A percentile compares a stretch with the other conserved stretches of the same genome.
These are phyloP conservation scores for Micrastur ruficollis DNA, from an alignment of 2,797 vertebrate genomes.

Conservation along the genomic window DNA sequence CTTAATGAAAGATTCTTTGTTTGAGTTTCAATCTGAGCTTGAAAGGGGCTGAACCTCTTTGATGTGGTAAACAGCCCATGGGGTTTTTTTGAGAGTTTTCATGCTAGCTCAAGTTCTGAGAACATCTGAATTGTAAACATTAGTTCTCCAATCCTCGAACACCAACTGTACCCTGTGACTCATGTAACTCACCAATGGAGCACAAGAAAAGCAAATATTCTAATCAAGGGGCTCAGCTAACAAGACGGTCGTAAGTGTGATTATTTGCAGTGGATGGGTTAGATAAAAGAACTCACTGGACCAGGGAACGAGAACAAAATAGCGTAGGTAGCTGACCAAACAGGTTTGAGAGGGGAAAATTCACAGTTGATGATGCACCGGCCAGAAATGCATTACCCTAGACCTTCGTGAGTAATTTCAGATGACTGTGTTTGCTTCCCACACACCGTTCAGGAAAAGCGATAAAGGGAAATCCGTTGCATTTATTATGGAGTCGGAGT, in stretches of 20 bases:
- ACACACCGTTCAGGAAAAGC: not conserved
- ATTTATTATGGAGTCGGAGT: not conserved
- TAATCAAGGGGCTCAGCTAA: constrained; percentile 29
- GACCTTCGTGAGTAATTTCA: not conserved
- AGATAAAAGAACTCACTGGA: constrained; percentile 65
- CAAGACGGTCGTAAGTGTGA: constrained; percentile 3
- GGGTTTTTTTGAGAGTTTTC: constrained; percentile 44
- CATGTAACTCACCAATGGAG: constrained; percentile 47
- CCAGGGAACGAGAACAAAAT: constrained; percentile 49
- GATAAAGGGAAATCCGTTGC: not conserved
- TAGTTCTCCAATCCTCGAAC: not conserved
- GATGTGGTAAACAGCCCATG: constrained; percentile 61
- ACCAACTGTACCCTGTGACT: constrained; percentile 27
- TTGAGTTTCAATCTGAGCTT: constrained; percentile 44
- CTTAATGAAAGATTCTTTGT: constrained; percentile 54
- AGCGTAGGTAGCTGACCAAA: constrained; percentile 40
- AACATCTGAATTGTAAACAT: constrained; percentile 58
- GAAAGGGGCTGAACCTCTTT: constrained; percentile 33
- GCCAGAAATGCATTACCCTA: not conserved
- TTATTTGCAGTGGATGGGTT: constrained; percentile 62
- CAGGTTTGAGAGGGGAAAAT: constrained; percentile 41
- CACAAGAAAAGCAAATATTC: constrained; percentile 49
- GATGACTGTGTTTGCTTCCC: not conserved
- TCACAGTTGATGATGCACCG: constrained; percentile 11
- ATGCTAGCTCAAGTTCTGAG: constrained; percentile 56